Evolutionary conservation across 2,888 invertebrate genomes (phyloP), one percentile per base, ranked within the genome.

Genomic region (Cybosia mesomella): DNA sequence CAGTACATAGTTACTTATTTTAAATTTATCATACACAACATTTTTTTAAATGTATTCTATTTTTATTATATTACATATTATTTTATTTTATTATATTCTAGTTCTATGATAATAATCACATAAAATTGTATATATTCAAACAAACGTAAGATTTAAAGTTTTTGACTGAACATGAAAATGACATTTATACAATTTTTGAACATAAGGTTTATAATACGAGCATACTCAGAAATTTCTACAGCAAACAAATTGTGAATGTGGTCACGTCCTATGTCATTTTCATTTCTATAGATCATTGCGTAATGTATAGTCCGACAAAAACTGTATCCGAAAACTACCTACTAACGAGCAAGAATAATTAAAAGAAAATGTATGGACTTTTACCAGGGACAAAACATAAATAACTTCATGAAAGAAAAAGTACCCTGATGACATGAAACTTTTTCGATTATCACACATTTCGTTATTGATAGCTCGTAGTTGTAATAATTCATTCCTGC

Each of bases 371-470:
- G 22, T 55, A 65, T 58, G 58, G 39, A 69, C 60, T 49, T 62
- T 58, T 36, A 61, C 53, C 22, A 67, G 43, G 24, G 32, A 68
- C 58, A 71, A 53, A 72, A 81, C 67, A 76, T 71, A 77, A 81
- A 77, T 78, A 69, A 74, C 73, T 73, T 77, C 3, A 28, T 72
- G 68, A 55, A 79, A 79, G 76, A 79, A 80, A 49, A 79, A 85
- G 78, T 79, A 82, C 74, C 77, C 78, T 79, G 79, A 81, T 85
- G 82, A 85, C 81, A 78, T 75, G 80, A 85, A 91, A 91, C 82
- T 90, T 92, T 90, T 90, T 88, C 88, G 88, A 91, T 92, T 91
- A 91, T 88, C 85, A 89, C 89, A 89, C 88, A 87, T 88, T 87
- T 87, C 83, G 89, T 89, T 91, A 91, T 90, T 89, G 90, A 90